Evolutionary conservation across 2,113 vertebrate species (phyloP), one percentile per base, ranked within the genome.

Genomic region (Python bivittatus): DNA sequence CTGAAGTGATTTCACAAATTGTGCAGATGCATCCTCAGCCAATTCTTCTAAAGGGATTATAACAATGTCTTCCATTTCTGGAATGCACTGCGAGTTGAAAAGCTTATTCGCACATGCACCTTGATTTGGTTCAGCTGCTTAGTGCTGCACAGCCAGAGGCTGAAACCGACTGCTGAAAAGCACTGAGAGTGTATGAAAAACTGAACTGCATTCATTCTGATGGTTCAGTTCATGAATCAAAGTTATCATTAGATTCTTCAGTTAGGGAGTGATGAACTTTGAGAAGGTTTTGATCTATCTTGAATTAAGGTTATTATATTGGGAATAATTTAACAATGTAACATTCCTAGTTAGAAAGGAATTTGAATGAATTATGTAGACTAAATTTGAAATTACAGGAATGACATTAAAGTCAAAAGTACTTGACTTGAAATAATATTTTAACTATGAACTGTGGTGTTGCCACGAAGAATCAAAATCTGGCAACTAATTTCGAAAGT

Each of bases 71-170:
- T 29, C 0, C 25, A 56, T 23, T 84, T 2, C 27, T 5, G 0
- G 91, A 92, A 92, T 93, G 42, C 88, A 93, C 57, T 89, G 72
- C 11, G 1, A 91, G 22, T 25, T 9, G 64, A 52, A 88, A 0
- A 68, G 3, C 23, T 84, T 52, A 13, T 61, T 61, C 20, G 89
- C 29, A 72, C 29, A 42, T 54, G 44, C 15, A 72, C 17, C n/a
- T 38, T 27, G 33, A 86, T 13, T 52, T 85, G 38, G 15, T 38
- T 64, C 52, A 29, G 42, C 17, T n/a, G 17, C 20, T 22, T 54
- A 83, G 53, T 64, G 58, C 58, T 54, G 52, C 29, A 61, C 38
- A 33, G 6, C 22, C 38, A 79, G 33, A 79, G 22, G 42, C 72
- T 42, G 7, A 79, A 38, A 79, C 38, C 38, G 17, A 33, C n/a